Evolutionary conservation across 2,888 invertebrate species (phyloP).

Genomic region (Limnephilus lunatus): DNA sequence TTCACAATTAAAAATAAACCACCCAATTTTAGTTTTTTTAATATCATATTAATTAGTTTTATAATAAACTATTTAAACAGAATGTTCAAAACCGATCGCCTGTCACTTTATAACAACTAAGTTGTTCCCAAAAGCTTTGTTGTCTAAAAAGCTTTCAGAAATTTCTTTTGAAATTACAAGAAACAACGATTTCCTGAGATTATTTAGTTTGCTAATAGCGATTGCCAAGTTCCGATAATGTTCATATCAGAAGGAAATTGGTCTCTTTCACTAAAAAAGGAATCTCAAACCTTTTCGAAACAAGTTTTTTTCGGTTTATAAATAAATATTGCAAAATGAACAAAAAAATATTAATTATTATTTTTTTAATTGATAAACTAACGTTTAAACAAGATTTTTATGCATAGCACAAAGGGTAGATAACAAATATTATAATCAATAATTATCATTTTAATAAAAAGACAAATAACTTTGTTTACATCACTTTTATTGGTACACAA

Average conservation of each 20-base stretch:
- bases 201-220: slow-evolving; percentile 42
- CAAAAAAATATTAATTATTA: no score
- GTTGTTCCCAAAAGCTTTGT: slow-evolving; percentile 19
- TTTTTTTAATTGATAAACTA: no score
- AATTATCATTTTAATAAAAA: no score
- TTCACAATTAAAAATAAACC: not conserved
- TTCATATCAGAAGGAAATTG: slow-evolving; percentile 11
- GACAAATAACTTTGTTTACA: no score
- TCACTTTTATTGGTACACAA: no score
- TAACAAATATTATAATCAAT: no score
- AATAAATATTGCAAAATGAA: no score
- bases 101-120: not conserved
- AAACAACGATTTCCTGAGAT: slow-evolving; percentile 32
- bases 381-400: no score
- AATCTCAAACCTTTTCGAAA: not conserved
- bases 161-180: slow-evolving; percentile 29
- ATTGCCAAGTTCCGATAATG: slow-evolving; percentile 49
- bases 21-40: not conserved
- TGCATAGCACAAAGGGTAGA: no score
- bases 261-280: not conserved
- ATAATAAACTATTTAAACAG: not conserved
- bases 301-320: not conserved
- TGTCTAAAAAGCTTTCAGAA: slow-evolving; percentile 9
- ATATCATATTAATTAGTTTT: no score
- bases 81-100: not conserved